A percentile compares a stretch with the other conserved stretches of the same genome.
phyloP scores from a whole-genome alignment of 2,113 vertebrate species.

The Diphyllodes magnificus region DNA sequence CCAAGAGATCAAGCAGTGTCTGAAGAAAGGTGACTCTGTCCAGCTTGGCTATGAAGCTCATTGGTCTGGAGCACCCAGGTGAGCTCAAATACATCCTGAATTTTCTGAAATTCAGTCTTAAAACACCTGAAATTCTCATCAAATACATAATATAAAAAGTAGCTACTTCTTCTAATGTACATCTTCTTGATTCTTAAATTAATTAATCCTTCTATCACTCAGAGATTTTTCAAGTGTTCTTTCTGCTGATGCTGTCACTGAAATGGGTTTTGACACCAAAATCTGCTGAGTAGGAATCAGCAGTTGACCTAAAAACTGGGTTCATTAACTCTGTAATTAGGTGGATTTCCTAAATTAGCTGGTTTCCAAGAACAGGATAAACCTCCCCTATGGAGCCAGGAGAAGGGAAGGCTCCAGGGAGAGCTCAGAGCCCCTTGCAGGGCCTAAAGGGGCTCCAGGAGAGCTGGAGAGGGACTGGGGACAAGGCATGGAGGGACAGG shows the following conservation, averaged over 20 bases:
- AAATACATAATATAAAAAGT: rapidly evolving
- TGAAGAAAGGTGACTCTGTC: background rate
- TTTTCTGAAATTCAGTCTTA: background rate
- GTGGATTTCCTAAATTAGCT: background rate
- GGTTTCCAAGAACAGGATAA: background rate
- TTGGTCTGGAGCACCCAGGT: rapidly evolving
- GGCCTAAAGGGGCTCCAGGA: background rate
- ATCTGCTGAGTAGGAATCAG: background rate
- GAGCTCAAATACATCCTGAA: background rate
- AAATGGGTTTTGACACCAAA: background rate
- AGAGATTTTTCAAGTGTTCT: background rate
- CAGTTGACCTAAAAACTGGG: background rate
- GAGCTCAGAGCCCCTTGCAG: background rate
- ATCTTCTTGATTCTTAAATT: background rate
- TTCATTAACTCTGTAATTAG: background rate
- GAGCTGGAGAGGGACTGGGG: background rate
- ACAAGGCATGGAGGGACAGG: background rate
- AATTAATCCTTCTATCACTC: rapidly evolving
- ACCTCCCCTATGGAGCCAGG: background rate
- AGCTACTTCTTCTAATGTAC: background rate
- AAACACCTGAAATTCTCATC: background rate
- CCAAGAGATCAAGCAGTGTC: background rate
- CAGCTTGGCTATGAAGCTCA: background rate
- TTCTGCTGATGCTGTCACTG: rapidly evolving
- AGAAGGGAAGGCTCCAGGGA: background rate